These are phyloP conservation scores for Pavo muticus DNA, from an alignment of 2,113 vertebrate species.

Conservation along the genomic window DNA sequence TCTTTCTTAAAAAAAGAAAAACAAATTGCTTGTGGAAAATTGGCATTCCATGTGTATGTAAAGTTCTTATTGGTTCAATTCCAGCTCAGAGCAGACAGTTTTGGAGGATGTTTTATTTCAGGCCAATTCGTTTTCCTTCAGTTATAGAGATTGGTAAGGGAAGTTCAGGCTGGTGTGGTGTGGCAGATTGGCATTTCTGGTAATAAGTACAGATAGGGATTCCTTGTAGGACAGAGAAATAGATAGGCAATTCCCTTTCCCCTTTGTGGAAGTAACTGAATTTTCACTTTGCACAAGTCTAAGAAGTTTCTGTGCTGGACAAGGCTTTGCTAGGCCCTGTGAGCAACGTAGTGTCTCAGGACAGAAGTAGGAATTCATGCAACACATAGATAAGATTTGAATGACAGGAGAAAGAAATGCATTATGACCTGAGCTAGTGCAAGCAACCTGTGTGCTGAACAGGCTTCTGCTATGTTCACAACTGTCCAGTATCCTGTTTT, in stretches of 20 bases:
- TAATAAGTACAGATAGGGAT: not conserved
- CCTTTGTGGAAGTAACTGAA: not conserved
- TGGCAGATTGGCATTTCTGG: not conserved
- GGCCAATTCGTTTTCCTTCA: not conserved
- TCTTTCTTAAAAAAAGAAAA: not conserved
- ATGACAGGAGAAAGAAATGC: not conserved
- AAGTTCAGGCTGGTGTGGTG: not conserved
- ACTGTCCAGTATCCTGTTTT: not conserved
- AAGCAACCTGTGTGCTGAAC: not conserved
- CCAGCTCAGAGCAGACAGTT: accelerated
- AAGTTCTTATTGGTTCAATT: not conserved
- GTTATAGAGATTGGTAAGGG: not conserved
- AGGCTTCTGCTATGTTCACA: not conserved
- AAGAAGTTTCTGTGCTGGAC: not conserved
- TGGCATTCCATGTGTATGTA: not conserved
- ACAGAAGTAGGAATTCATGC: not conserved
- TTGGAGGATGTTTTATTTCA: not conserved
- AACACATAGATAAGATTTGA: not conserved
- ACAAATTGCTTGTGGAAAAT: not conserved
- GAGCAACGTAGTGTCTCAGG: not conserved
- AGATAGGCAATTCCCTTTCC: not conserved
- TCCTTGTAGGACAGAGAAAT: accelerated
- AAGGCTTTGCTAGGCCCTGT: not conserved
- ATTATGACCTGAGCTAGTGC: not conserved
- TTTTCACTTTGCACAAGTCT: not conserved